phyloP scores from a whole-genome alignment of 2,113 vertebrate species.

The Corvus moneduloides region DNA sequence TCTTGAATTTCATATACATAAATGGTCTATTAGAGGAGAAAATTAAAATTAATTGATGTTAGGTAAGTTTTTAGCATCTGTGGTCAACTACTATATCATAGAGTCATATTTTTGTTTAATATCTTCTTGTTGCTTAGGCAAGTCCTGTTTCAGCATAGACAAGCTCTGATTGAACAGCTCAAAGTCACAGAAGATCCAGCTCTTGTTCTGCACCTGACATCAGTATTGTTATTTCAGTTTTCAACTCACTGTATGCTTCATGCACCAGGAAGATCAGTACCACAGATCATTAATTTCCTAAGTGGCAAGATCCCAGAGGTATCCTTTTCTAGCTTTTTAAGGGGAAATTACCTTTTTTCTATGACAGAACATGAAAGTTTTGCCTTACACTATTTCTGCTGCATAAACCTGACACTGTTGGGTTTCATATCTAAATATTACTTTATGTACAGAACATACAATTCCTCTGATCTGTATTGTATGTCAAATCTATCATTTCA shows the following conservation, averaged over 20 bases:
- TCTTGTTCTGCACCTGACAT: slow-evolving; percentile 88
- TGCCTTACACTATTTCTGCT: background rate
- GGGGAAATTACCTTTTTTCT: background rate
- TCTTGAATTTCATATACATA: background rate
- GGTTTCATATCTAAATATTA: background rate
- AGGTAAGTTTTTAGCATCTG: background rate
- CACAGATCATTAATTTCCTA: slow-evolving; percentile 87
- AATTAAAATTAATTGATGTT: background rate
- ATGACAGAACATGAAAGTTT: background rate
- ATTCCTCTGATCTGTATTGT: background rate
- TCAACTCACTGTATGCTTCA: slow-evolving; percentile 90
- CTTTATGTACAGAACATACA: background rate
- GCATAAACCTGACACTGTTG: background rate
- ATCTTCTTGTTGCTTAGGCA: slow-evolving; percentile 76
- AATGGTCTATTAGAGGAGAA: background rate
- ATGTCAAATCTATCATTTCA: background rate
- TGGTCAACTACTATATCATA: background rate
- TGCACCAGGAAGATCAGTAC: slow-evolving; percentile 93
- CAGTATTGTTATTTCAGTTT: slow-evolving; percentile 90
- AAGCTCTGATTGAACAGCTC: slow-evolving; percentile 88
- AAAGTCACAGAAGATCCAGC: slow-evolving; percentile 91
- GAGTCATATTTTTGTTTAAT: background rate
- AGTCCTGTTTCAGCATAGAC: slow-evolving; percentile 88
- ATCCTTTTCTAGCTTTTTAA: background rate
- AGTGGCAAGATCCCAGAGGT: slow-evolving; percentile 84